Evolutionary conservation across 2,888 invertebrate genomes (phyloP).

Genomic region (Nemurella pictetii): DNA sequence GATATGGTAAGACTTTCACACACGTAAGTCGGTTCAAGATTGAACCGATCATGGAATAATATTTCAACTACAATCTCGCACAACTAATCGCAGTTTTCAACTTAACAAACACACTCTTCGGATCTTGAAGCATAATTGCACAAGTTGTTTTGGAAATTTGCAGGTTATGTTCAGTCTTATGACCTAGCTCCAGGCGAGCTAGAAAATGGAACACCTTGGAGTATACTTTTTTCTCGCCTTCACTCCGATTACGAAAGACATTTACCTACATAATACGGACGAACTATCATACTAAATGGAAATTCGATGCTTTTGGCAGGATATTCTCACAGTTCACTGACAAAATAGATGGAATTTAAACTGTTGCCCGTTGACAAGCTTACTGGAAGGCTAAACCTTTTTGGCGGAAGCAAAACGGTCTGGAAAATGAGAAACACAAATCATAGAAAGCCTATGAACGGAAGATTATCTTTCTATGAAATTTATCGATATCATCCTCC

Average conservation of each 20-base stretch:
- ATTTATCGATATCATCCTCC: background rate
- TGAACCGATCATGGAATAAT: background rate
- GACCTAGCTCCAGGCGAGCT: background rate
- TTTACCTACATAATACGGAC: background rate
- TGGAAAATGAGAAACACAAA: background rate
- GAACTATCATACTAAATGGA: background rate
- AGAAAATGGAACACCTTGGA: background rate
- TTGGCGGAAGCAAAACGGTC: background rate
- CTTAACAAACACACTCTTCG: background rate
- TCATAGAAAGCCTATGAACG: background rate
- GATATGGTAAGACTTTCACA: constrained; percentile 7
- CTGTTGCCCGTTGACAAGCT: background rate
- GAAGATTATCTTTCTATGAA: constrained; percentile 5
- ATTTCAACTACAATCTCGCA: background rate
- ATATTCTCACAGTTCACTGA: background rate
- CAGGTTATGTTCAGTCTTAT: constrained; percentile 1
- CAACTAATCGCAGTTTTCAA: background rate
- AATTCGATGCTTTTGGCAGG: background rate
- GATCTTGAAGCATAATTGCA: constrained; percentile 7
- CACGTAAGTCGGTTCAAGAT: background rate
- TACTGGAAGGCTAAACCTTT: background rate
- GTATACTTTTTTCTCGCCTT: background rate
- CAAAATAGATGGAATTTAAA: background rate
- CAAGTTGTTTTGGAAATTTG: background rate
- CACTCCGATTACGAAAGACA: background rate